A percentile compares a stretch with the other conserved stretches of the same genome.
Conservation (phyloP, 2,113 vertebrate genomes). For the Notiomystis cincta region DNA sequence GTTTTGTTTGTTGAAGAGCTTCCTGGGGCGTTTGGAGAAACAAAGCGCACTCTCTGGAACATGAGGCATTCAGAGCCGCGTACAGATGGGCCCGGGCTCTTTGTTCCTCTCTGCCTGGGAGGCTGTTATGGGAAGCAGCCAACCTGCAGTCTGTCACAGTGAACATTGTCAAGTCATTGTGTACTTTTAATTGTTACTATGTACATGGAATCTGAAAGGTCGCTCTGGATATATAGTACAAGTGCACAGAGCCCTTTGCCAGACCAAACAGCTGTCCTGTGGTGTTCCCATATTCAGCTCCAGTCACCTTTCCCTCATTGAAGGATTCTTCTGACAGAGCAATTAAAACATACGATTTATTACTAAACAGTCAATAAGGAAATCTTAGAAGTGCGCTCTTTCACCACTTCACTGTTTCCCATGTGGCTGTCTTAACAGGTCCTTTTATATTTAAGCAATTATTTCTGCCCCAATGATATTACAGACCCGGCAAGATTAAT, state of each 20-base stretch:
- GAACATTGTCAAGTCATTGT: constrained; percentile 74
- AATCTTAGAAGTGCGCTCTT: constrained; percentile 39
- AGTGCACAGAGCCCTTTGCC: constrained; percentile 69
- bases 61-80: constrained; percentile 70
- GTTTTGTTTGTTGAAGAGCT: constrained; percentile 78
- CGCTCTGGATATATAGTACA: constrained; percentile 72
- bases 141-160: constrained; percentile 73
- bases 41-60: constrained; percentile 71
- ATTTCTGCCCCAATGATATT: constrained; percentile 34
- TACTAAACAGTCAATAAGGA: constrained; percentile 59
- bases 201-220: constrained; percentile 73
- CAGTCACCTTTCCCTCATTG: constrained; percentile 65
- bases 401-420: constrained; percentile 31
- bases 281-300: constrained; percentile 66
- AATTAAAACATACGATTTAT: constrained; percentile 70
- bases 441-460: constrained; percentile 34
- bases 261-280: constrained; percentile 71
- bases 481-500: neutral
- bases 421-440: constrained; percentile 28
- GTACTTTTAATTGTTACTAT: constrained; percentile 75
- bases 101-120: constrained; percentile 73
- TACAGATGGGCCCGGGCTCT: constrained; percentile 69
- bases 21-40: constrained; percentile 71
- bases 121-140: constrained; percentile 75
- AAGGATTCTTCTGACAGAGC: constrained; percentile 65